Base-by-base conservation (phyloP, 2,113 vertebrate genomes). In the Forbesichthys papilliferus region DNA sequence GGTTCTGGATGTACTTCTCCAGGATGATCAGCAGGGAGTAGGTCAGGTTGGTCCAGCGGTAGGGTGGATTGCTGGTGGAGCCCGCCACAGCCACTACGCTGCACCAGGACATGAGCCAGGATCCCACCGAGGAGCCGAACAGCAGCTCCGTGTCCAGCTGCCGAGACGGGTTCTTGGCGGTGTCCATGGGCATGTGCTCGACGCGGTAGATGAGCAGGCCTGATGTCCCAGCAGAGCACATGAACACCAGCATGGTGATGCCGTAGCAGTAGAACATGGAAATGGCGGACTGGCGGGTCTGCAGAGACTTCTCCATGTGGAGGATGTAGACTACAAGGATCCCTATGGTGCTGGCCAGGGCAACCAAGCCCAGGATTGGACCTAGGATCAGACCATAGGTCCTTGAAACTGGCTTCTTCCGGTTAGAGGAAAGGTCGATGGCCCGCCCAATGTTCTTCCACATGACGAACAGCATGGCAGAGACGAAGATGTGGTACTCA, bases 41-140 rank as follows among this genome's bases (percentile, higher is more conserved):
- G 57, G 93, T 79, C 13, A 98, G 81, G 79, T 93, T 97, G 58
- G 93, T 96, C 98, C 98, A 99, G 0, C 94, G 92, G 69, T 96
- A 94, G 0, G 80, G 63, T 0, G 93, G 94, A 8, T 80, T 88
- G 36, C 84, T 88, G 9, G 75, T 67, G 0, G 94, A 90, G 9
- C 92, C 94, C 11, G 93, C 73, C 9, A 94, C 90, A 9, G 97
- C 95, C 0, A 99, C 84, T 48, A 99, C 88, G 0, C 96, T 98
- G 75, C 97, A 98, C 96, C 98, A 99, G n/a, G 96, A 98, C 67
- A 99, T 93, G 12, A 99, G 89, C 97, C 96, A 99, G 66, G 98
- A 96, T 33, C 96, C 96, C 0, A 95, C 90, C 0, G 97, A 95
- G 0, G 97, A 94, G 60, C 94, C 94, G 72, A 96, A 94, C 72